Evolutionary conservation across 2,113 vertebrate genomes (phyloP).

Genomic region (Tichodroma muraria): DNA sequence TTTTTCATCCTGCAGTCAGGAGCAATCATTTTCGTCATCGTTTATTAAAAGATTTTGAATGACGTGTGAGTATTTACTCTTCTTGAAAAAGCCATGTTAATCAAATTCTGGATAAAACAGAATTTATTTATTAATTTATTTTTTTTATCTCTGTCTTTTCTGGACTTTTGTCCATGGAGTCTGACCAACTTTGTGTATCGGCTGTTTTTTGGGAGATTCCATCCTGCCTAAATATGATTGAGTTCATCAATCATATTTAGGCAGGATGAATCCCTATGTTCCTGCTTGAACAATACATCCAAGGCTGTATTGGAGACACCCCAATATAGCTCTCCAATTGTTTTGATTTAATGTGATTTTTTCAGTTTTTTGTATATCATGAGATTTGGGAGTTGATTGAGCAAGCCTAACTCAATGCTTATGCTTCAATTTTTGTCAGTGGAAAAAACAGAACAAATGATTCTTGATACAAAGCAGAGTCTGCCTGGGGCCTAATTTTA

Average conservation of each 20-base stretch:
- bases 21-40: not conserved
- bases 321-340: not conserved
- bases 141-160: not conserved
- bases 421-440: not conserved
- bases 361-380: not conserved
- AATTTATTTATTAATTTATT: too few species aligned
- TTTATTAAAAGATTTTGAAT: not conserved
- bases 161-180: not conserved
- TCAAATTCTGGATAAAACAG: not conserved
- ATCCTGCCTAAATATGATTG: too few species aligned
- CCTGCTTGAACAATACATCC: not conserved
- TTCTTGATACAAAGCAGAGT: not conserved
- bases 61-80: not conserved
- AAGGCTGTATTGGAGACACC: not conserved
- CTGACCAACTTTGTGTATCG: not conserved
- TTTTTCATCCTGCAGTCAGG: not conserved
- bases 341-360: not conserved
- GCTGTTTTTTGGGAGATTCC: not conserved
- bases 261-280: not conserved
- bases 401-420: not conserved
- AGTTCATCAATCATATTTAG: not conserved
- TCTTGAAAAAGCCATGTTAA: not conserved
- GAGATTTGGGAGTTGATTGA: not conserved
- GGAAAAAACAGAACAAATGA: not conserved
- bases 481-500: not conserved